phyloP scores from a whole-genome alignment of 1,140 invertebrate genomes.

The Paracyclopina nana region DNA sequence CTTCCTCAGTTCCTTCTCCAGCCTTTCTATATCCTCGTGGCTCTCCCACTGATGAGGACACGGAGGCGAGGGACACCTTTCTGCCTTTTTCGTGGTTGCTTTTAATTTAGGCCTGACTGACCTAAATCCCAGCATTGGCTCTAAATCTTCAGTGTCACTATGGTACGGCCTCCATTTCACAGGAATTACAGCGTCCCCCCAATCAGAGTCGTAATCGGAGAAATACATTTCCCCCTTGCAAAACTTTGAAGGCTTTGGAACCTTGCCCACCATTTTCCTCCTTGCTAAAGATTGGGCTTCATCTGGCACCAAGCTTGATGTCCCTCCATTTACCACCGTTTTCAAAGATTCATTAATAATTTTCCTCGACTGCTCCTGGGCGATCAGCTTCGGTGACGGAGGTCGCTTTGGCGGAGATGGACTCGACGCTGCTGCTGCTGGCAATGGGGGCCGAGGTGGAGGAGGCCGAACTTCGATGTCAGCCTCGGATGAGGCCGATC shows the following conservation, averaged over 20 bases:
- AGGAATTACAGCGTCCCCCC: slow-evolving; percentile 17
- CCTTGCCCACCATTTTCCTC: slow-evolving; percentile 12
- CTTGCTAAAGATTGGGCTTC: background rate
- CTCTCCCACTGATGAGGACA: slow-evolving; percentile 1
- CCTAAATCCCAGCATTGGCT: too few species aligned
- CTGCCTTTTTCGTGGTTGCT: slow-evolving; percentile 17
- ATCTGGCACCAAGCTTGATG: too few species aligned
- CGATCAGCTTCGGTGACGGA: slow-evolving; percentile 1
- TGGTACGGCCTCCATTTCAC: slow-evolving; percentile 39
- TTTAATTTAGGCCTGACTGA: slow-evolving; percentile 28
- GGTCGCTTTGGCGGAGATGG: slow-evolving; percentile 16
- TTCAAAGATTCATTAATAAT: too few species aligned
- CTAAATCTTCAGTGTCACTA: slow-evolving; percentile 41
- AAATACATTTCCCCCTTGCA: slow-evolving; percentile 25
- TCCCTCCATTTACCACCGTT: too few species aligned
- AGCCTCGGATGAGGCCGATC: slow-evolving; percentile 52
- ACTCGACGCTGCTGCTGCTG: slow-evolving; percentile 2
- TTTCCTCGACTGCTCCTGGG: slow-evolving; percentile 17
- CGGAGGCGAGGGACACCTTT: slow-evolving; percentile 18
- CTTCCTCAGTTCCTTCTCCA: too few species aligned
- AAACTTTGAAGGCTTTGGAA: slow-evolving; percentile 25
- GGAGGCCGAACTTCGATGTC: background rate
- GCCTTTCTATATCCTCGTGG: background rate
- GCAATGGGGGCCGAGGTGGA: background rate
- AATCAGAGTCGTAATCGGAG: slow-evolving; percentile 22